Percentiles rank a stretch among this genome's conserved stretches.
Conservation (phyloP, 2,888 invertebrate species). For the Rapana venosa region DNA sequence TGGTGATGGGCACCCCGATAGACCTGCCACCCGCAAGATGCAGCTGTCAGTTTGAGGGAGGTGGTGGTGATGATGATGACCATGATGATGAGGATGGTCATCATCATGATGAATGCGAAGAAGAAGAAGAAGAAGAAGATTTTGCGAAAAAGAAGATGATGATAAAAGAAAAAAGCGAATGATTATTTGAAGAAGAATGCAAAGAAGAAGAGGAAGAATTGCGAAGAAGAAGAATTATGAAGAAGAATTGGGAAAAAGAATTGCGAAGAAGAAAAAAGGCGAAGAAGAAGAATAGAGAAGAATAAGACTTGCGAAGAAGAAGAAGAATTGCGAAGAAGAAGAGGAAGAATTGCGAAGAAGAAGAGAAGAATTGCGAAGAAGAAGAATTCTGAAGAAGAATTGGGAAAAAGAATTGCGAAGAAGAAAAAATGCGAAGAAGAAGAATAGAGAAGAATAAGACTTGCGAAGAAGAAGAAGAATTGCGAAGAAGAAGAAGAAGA, state of each 20-base stretch:
- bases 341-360: neutral
- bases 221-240: neutral
- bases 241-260: neutral
- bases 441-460: no score
- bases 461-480: no score
- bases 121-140: neutral
- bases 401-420: neutral
- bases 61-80: no score
- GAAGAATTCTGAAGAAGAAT: neutral
- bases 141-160: neutral
- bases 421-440: neutral
- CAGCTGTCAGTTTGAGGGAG: neutral
- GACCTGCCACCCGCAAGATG: neutral
- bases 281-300: no score
- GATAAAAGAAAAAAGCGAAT: no score
- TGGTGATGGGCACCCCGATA: neutral
- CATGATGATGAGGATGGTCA: no score
- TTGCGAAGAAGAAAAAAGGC: neutral
- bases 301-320: no score
- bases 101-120: no score
- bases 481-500: neutral
- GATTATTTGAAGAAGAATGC: neutral
- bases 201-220: neutral
- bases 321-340: neutral
- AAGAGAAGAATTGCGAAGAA: neutral